Base-by-base conservation (phyloP, 2,113 vertebrate genomes). In the Charadrius vociferus region DNA sequence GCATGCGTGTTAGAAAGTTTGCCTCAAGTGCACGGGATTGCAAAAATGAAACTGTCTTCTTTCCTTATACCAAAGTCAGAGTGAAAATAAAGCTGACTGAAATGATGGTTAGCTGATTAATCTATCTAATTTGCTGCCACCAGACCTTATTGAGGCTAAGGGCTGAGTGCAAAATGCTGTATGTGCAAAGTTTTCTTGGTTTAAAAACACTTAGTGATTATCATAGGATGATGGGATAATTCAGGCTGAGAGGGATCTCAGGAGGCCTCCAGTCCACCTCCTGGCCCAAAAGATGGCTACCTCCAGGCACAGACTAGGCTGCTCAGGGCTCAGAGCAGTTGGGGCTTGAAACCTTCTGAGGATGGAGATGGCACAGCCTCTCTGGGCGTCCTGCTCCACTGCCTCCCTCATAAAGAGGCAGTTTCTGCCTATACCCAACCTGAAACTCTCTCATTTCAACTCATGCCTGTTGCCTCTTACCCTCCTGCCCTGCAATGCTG, bases 101-200 rank as follows among this genome's bases (percentile, higher is more conserved):
- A 67, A 77, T 66, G 10, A 89, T 47, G 18, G 12, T 50, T 93
- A 80, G 66, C 47, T 91, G 70, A 72, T 93, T 80, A 58, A 90
- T 91, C 49, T 39, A 8, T 49, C 55, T 30, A 67, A 89, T 77
- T 73, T 80, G 34, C 78, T 91, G 17, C 49, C 70, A 39, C 50
- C 37, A 39, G 43, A 39, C 34, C 16, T 80, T 83, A 29, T 6
- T 30, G 43, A 81, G 39, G 36, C 36, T 61, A 36, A 87, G 14
- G 34, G 8, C 70, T 1, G 3, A 75, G 49, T 70, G 32, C 26
- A 55, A 62, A 1, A 1, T 47, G 53, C 26, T 70, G 10, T 37
- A 86, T 23, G 20, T 45, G 49, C 50, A 74, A 84, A 84, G 15
- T 16, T 55, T 53, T 41, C 41, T 59, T 84, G 8, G 14, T 89